Conservation (phyloP, 2,888 invertebrate species). For the Tillus elongatus region DNA sequence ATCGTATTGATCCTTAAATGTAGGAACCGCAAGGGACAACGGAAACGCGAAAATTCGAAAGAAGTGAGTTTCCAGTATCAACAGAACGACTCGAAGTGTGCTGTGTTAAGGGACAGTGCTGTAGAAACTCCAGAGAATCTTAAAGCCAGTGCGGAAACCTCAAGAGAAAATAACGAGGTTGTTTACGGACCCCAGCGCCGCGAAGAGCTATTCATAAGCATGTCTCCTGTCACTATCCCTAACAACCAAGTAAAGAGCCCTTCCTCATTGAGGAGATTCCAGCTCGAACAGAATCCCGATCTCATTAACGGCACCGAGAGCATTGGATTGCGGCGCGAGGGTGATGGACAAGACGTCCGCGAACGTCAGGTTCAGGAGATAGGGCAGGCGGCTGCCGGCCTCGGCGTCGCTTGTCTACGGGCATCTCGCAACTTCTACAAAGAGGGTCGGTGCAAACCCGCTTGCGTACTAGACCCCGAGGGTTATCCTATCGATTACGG, state of each 20-base stretch:
- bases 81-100: constrained; percentile 23
- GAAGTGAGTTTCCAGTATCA: constrained; percentile 46
- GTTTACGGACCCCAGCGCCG: constrained; percentile 20
- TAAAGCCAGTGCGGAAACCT: background rate
- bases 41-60: constrained; percentile 49
- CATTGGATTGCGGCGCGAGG: constrained; percentile 40
- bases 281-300: constrained; percentile 63
- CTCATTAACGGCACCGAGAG: constrained; percentile 66
- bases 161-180: constrained; percentile 3
- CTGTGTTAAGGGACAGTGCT: background rate
- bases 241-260: constrained; percentile 49
- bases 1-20: constrained; percentile 51
- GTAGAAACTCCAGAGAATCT: background rate
- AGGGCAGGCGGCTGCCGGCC: constrained; percentile 8
- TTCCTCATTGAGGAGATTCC: constrained; percentile 43
- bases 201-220: constrained; percentile 26
- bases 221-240: constrained; percentile 31
- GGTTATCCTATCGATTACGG: constrained; percentile 68
- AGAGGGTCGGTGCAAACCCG: constrained; percentile 17
- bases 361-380: constrained; percentile 19
- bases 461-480: constrained; percentile 67
- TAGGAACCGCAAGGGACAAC: constrained; percentile 30
- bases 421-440: constrained; percentile 22
- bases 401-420: constrained; percentile 20
- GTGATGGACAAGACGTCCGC: constrained; percentile 33